Evolutionary conservation across 1,140 invertebrate genomes (phyloP).

Genomic region (Eumeta japonica): DNA sequence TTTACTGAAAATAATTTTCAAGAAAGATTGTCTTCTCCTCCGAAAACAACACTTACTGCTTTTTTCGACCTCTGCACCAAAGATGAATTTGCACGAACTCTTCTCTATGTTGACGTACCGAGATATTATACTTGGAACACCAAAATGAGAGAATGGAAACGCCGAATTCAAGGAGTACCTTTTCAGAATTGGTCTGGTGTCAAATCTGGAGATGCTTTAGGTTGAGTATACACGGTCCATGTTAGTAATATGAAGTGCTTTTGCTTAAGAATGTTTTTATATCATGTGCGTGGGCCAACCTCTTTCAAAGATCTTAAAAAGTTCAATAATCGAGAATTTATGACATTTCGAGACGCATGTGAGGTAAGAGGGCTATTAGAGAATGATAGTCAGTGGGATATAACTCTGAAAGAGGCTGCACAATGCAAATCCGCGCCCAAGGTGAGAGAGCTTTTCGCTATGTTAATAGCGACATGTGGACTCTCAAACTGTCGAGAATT

Average conservation of each 20-base stretch:
- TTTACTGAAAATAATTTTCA: too few relatives aligned
- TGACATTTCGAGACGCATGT: conserved; percentile 20
- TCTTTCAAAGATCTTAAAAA: too few relatives aligned
- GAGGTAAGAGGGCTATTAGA: too few relatives aligned
- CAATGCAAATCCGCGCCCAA: too few relatives aligned
- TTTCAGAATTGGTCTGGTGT: conserved; percentile 19
- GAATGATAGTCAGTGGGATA: too few relatives aligned
- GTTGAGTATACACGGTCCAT: too few relatives aligned
- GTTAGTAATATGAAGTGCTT: too few relatives aligned
- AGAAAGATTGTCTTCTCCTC: conserved; percentile 19
- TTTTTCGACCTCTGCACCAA: conserved; percentile 13
- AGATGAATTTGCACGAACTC: conserved; percentile 18
- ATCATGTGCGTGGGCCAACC: conserved; percentile 15
- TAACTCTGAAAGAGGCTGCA: too few relatives aligned
- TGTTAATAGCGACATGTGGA: conserved; percentile 20
- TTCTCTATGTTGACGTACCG: conserved; percentile 12
- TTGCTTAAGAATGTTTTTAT: conserved; percentile 21
- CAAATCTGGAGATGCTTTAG: too few relatives aligned
- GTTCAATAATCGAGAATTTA: conserved; percentile 10
- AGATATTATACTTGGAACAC: too few relatives aligned
- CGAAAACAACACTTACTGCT: too few relatives aligned
- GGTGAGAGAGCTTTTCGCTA: conserved; percentile 22
- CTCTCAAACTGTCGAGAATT: conserved; percentile 20
- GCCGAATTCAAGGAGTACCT: conserved; percentile 16
- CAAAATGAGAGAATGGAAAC: conserved; percentile 18